Conservation (phyloP, 2,888 invertebrate species). For the Matsumyia berberina region DNA sequence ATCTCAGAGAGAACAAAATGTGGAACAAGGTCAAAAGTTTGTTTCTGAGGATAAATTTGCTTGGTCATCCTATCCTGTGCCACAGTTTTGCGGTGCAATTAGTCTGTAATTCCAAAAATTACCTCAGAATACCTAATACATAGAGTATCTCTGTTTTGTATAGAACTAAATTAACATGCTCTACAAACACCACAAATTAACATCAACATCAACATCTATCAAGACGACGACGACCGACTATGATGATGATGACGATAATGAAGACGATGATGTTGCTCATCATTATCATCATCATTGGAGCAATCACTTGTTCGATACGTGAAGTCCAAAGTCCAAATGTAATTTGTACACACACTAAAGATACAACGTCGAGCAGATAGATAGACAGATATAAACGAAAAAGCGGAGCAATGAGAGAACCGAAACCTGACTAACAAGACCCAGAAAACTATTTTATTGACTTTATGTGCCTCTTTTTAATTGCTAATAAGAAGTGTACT, state of each 20-base stretch:
- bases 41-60: neutral
- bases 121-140: neutral
- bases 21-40: constrained; percentile 5
- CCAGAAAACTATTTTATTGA: constrained; percentile 73
- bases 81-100: neutral
- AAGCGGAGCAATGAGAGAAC: constrained; percentile 10
- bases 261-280: constrained; percentile 12
- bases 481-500: constrained; percentile 68
- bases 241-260: neutral
- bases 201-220: neutral
- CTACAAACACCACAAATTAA: constrained; percentile 10
- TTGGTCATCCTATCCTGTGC: neutral
- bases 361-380: too few relatives aligned
- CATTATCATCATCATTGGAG: constrained; percentile 37
- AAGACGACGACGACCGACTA: too few relatives aligned
- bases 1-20: neutral
- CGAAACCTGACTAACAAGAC: constrained; percentile 49
- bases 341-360: constrained; percentile 46
- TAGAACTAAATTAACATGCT: constrained; percentile 1
- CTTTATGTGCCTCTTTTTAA: constrained; percentile 73
- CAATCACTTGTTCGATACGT: constrained; percentile 76
- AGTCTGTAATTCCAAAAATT: constrained; percentile 2
- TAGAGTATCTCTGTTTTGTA: neutral
- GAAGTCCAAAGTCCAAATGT: constrained; percentile 75
- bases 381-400: constrained; percentile 21